A percentile compares a stretch with the other conserved stretches of the same genome.
phyloP scores from a whole-genome alignment of 2,797 vertebrate genomes.

The Tympanoctomys barrerae region DNA sequence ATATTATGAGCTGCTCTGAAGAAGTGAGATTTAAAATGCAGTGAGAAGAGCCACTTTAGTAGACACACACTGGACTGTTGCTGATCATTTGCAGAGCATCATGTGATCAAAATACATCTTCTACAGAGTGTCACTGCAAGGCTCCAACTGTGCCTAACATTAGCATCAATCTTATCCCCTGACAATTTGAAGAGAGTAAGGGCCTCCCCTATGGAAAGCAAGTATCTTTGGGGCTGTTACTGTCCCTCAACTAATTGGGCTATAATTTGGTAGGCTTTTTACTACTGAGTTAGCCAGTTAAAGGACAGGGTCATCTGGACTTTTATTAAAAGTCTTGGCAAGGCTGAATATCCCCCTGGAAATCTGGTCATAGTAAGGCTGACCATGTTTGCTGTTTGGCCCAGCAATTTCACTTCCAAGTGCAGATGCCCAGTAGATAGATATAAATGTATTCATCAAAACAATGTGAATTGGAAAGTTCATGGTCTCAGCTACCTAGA shows the following conservation, averaged over 20 bases:
- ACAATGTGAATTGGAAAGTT: neutral
- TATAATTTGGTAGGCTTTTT: neutral
- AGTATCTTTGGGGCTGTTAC: neutral
- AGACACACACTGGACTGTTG: neutral
- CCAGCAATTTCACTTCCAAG: slow-evolving; percentile 8
- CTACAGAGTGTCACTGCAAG: neutral
- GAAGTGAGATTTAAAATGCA: neutral
- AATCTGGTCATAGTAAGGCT: neutral
- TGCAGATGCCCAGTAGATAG: neutral
- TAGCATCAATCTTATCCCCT: neutral
- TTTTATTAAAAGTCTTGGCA: neutral
- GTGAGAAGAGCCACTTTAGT: neutral
- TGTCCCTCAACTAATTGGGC: neutral
- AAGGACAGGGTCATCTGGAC: neutral
- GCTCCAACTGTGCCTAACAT: neutral
- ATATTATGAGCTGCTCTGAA: neutral
- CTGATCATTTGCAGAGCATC: neutral
- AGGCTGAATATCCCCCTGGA: slow-evolving; percentile 9
- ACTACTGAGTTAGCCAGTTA: neutral
- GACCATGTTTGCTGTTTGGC: neutral
- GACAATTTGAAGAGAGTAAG: neutral
- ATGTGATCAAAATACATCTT: neutral
- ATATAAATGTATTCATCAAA: neutral
- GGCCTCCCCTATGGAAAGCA: neutral
- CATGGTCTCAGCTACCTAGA: neutral